Evolutionary conservation across 2,113 vertebrate genomes (phyloP), one percentile per base, ranked within the genome.

Genomic region (Nibea albiflora): DNA sequence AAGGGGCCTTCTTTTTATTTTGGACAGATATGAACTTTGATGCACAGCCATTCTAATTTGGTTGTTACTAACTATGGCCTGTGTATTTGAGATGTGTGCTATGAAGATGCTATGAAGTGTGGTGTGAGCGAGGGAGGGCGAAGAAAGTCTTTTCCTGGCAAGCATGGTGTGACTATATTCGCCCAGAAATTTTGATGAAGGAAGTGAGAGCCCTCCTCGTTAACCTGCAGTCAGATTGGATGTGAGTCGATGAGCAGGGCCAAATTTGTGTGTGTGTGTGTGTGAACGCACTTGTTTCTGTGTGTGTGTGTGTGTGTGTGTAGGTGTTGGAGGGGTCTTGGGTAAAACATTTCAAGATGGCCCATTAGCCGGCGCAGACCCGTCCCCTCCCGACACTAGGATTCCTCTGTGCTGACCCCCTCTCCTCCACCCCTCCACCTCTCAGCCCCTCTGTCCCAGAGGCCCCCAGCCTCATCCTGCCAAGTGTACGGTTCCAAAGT

Each of bases 401-500:
- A 93, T 92, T 92, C 91, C 87, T 90, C 91, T 89, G 76, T 85
- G 81, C 88, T 91, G 90, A 92, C 90, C 93, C 87, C 89, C 72
- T 78, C 89, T 73, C 31, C 67, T 76, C 80, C 78, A 56, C 54
- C 80, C 70, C 83, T 82, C 85, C 90, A 84, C 86, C 85, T 85
- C 89, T 83, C 79, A 87, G 89, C 84, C 91, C 81, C 90, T 89
- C 89, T 79, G 90, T 92, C 91, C 87, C 92, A 94, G 95, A 95
- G 95, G 95, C 95, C 94, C 87, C 93, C 85, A 84, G 94, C 95
- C 95, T 94, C 94, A 93, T 94, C 95, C 95, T 93, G 93, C 92
- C 92, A 92, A 95, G 97, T 95, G 95, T 98, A 96, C 61, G 95
- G 96, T 97, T 97, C 95, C 97, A 91, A 94, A 96, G 96, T 97